Conservation (phyloP, 2,113 vertebrate genomes). For the Axis porcinus region DNA sequence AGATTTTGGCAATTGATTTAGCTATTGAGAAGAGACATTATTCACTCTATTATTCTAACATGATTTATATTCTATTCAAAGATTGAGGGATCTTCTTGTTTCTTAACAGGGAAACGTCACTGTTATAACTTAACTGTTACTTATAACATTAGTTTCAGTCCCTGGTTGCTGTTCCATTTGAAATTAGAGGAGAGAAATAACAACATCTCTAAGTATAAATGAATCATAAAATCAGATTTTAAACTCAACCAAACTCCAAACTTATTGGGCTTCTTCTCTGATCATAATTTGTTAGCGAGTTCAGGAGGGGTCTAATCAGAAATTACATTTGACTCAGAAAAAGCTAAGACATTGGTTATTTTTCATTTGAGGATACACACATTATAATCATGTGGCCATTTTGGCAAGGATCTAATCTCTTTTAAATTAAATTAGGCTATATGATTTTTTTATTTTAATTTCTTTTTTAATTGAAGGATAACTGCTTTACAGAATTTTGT, state of each 20-base stretch:
- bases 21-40: neutral
- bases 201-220: slow-evolving; percentile 11
- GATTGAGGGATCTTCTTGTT: neutral
- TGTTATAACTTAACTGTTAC: neutral
- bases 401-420: slow-evolving; percentile 31
- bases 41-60: neutral
- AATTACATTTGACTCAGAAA: slow-evolving; percentile 41
- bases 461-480: neutral
- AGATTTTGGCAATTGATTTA: neutral
- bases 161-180: neutral
- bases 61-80: neutral
- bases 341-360: neutral
- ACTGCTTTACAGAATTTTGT: neutral
- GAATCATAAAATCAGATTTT: slow-evolving; percentile 29
- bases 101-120: neutral
- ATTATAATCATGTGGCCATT: neutral
- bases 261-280: neutral
- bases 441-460: neutral
- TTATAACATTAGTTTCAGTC: neutral
- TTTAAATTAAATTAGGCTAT: slow-evolving; percentile 28
- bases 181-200: neutral
- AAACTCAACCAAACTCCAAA: slow-evolving; percentile 25
- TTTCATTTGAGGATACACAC: neutral
- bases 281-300: neutral
- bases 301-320: neutral